A percentile compares a stretch with the other conserved stretches of the same genome.
These are phyloP conservation scores for Erannis defoliaria DNA, from an alignment of 2,888 invertebrate genomes.

Conservation along the genomic window DNA sequence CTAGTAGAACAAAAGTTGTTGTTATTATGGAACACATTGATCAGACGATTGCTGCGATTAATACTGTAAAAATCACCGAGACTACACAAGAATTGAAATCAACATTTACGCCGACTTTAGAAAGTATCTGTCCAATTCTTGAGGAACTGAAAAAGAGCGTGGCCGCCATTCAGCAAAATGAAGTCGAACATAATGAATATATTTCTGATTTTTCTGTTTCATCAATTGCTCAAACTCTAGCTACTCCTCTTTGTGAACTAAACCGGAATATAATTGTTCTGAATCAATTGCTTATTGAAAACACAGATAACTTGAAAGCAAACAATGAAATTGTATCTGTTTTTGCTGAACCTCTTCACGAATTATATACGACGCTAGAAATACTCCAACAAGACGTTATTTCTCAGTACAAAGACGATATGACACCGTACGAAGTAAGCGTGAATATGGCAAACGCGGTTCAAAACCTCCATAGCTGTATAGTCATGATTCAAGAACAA, in stretches of 20 bases:
- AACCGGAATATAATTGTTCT: conserved; percentile 69
- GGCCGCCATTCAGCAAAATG: conserved; percentile 60
- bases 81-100: conserved; percentile 54
- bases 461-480: conserved; percentile 76
- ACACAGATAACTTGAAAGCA: conserved; percentile 64
- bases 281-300: conserved; percentile 71
- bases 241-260: conserved; percentile 70
- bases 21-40: conserved; percentile 70
- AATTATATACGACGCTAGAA: conserved; percentile 76
- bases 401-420: conserved; percentile 72
- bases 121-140: conserved; percentile 70
- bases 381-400: conserved; percentile 78
- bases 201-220: conserved; percentile 70
- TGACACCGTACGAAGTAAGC: conserved; percentile 60
- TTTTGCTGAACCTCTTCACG: conserved; percentile 78
- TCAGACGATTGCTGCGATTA: conserved; percentile 69
- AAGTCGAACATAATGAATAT: conserved; percentile 56
- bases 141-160: conserved; percentile 72
- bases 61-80: conserved; percentile 65
- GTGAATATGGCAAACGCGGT: conserved; percentile 70
- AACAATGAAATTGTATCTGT: conserved; percentile 63
- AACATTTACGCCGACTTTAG: conserved; percentile 57
- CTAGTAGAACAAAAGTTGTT: conserved; percentile 58
- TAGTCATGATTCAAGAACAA: conserved; percentile 80
- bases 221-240: conserved; percentile 71